Conservation (phyloP, 2,113 vertebrate genomes). For the Indri indri region DNA sequence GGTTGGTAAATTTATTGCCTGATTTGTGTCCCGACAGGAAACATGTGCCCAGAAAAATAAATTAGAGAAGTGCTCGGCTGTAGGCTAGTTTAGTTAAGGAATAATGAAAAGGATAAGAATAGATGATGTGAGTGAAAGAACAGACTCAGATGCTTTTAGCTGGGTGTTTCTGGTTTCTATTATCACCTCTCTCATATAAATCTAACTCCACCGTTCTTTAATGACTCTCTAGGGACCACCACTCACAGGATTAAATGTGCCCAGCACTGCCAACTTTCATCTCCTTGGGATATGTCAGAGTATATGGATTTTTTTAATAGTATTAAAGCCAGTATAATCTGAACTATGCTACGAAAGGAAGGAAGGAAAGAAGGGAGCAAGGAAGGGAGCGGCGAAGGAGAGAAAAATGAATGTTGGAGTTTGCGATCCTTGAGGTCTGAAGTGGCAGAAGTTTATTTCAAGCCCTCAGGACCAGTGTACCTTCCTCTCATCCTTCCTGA, state of each 20-base stretch:
- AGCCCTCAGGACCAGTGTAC: not conserved
- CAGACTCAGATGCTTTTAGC: constrained; percentile 59
- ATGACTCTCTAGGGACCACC: constrained; percentile 41
- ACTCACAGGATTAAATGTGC: constrained; percentile 54
- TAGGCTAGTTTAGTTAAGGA: constrained; percentile 58
- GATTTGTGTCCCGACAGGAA: constrained; percentile 57
- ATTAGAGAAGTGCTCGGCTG: constrained; percentile 57
- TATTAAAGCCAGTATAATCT: not conserved
- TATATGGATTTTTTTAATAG: not conserved
- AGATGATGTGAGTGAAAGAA: constrained; percentile 40
- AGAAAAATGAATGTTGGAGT: not conserved
- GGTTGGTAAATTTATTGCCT: constrained; percentile 66
- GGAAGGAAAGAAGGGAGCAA: not conserved
- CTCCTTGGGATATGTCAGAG: not conserved
- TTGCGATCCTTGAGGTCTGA: not conserved
- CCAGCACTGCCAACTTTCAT: not conserved
- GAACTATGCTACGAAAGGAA: not conserved
- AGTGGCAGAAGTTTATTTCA: not conserved
- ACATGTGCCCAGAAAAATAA: constrained; percentile 63
- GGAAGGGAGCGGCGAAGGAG: not conserved
- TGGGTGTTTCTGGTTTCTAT: constrained; percentile 67
- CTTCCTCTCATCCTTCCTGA: not conserved
- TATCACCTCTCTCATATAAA: constrained; percentile 54
- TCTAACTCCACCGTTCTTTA: constrained; percentile 47
- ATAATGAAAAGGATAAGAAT: constrained; percentile 63